Evolutionary conservation across 1,140 invertebrate species (phyloP), one percentile per base, ranked within the genome.

Genomic region (Stenopsyche tienmushanensis): DNA sequence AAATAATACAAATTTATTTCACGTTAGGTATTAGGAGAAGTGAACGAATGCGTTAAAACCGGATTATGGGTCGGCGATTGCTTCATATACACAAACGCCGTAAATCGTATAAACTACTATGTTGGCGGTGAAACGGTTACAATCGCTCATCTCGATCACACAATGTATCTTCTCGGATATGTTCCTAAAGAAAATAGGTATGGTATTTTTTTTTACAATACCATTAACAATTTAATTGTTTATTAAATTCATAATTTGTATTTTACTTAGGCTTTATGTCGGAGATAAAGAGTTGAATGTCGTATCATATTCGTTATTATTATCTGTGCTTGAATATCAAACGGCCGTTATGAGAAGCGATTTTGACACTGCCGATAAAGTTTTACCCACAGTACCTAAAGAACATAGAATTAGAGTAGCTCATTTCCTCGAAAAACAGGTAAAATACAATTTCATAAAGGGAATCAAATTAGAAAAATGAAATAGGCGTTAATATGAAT

Each of bases 41-140:
- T 97, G 57, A 90, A 88, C 66, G 98, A 99, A 80, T 83, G 85
- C 9, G 96, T 99, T 0, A 95, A 94, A 75, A 99, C 97, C 1
- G 98, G 96, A 9, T 77, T 98, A 9, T 99, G 98, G 98, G 92
- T 99, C 34, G 97, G 97, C 2, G 97, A 99, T 78, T 99, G 97
- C 77, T 99, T 99, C 76, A 98, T 99, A 65, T 99, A 99, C 79
- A 99, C 97, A 0, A 99, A 99, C 78, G 89, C 91, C 55, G 89
- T 98, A 0, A 99, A 99, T 79, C 85, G 97, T 59, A 89, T 99
- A 13, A 99, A 99, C 78, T 99, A 99, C 75, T 99, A 97, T 77
- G 97, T 99, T 18, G 98, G 98, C 21, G 97, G 97, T 21, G 97
- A 99, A 82, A 92, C 99, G 45, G 97, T 99, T 0, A 99, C 97